A percentile compares a stretch with the other conserved stretches of the same genome.
Evolutionary conservation across 2,797 vertebrate genomes (phyloP).

Genomic region (Acanthis flammea): DNA sequence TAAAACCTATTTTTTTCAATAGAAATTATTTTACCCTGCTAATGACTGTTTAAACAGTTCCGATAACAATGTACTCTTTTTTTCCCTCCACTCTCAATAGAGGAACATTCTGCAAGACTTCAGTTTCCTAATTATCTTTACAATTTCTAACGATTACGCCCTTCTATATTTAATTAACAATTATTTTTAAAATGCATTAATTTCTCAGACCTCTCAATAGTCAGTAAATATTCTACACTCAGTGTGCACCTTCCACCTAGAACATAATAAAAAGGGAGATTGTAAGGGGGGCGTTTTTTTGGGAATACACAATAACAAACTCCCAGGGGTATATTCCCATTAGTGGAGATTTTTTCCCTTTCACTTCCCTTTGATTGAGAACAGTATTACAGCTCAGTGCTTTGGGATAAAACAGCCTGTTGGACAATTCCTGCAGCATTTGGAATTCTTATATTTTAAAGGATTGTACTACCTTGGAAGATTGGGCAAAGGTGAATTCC

Average conservation of each 20-base stretch:
- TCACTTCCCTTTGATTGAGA: neutral
- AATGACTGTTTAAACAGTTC: neutral
- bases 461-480: neutral
- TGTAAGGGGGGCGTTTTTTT: too few species aligned
- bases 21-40: neutral
- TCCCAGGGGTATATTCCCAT: neutral
- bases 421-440: neutral
- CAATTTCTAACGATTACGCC: neutral
- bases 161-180: neutral
- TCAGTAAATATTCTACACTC: neutral
- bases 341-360: neutral
- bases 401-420: neutral
- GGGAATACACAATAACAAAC: neutral
- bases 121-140: neutral
- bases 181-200: neutral
- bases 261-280: neutral
- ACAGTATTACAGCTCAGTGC: rapidly evolving
- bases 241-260: neutral
- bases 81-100: neutral
- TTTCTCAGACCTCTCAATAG: neutral
- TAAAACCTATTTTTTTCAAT: neutral
- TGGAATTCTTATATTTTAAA: neutral
- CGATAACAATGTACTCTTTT: neutral
- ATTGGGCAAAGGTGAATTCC: neutral
- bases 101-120: neutral